Conservation (phyloP, 2,797 vertebrate species). For the Catostomus latipinnis region DNA sequence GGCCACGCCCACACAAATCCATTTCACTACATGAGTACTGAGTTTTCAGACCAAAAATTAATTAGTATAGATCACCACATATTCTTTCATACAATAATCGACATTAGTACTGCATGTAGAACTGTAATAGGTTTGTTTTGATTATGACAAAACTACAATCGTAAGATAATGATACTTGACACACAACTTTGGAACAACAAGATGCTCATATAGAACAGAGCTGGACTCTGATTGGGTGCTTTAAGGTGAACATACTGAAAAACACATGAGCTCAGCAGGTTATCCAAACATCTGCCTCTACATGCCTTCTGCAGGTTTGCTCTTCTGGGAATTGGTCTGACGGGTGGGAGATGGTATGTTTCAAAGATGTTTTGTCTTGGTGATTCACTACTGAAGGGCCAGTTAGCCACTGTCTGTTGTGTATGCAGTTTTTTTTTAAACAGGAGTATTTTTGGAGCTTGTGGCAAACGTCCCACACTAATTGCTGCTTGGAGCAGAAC, state of each 20-base stretch:
- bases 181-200: too few species aligned
- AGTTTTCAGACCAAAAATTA: too few species aligned
- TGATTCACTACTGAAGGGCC: slow-evolving; percentile 33
- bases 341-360: slow-evolving; percentile 27
- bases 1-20: too few species aligned
- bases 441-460: slow-evolving; percentile 10
- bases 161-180: too few species aligned
- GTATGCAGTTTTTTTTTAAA: not conserved
- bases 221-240: not conserved
- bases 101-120: too few species aligned
- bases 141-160: too few species aligned
- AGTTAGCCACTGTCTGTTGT: not conserved
- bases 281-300: not conserved
- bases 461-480: slow-evolving; percentile 10
- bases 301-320: slow-evolving; percentile 23
- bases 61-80: too few species aligned
- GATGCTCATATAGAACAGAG: too few species aligned
- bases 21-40: too few species aligned
- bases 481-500: slow-evolving; percentile 2
- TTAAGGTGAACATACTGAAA: not conserved
- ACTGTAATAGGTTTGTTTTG: too few species aligned
- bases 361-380: slow-evolving; percentile 43
- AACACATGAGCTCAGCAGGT: not conserved
- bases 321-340: slow-evolving; percentile 11
- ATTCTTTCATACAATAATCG: too few species aligned